phyloP scores from a whole-genome alignment of 2,797 vertebrate species.

The Allobates femoralis region DNA sequence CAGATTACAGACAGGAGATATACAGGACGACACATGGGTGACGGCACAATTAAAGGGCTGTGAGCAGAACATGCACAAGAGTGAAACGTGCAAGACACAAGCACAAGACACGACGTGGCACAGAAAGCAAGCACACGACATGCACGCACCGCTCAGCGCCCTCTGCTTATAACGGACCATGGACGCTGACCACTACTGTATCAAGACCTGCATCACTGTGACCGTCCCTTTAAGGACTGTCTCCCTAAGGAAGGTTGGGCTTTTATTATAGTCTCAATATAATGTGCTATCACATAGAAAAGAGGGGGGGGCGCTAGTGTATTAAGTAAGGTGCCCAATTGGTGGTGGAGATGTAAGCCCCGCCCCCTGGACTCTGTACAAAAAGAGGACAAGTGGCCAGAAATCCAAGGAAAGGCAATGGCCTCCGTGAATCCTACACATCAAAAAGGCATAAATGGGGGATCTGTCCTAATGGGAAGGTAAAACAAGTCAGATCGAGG shows the following conservation, averaged over 20 bases:
- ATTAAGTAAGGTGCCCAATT: not conserved
- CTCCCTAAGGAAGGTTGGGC: not conserved
- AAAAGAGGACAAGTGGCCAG: not conserved
- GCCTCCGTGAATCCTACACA: too few species aligned
- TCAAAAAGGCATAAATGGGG: too few species aligned
- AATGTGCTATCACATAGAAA: not conserved
- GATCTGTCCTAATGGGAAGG: too few species aligned
- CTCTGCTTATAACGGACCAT: conserved; percentile 58
- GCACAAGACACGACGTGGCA: not conserved
- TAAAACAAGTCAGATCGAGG: too few species aligned
- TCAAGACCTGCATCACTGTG: not conserved
- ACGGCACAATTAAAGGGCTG: not conserved
- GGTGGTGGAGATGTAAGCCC: too few species aligned
- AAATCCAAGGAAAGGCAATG: too few species aligned
- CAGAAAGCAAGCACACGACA: conserved; percentile 31
- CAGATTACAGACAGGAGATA: not conserved
- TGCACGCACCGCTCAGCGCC: conserved; percentile 39
- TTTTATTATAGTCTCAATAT: not conserved
- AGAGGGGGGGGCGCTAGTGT: not conserved
- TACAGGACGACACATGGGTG: not conserved
- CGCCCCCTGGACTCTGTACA: not conserved
- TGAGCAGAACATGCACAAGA: conserved; percentile 10
- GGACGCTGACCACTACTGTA: not conserved
- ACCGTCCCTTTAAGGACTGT: not conserved
- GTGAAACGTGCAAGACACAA: conserved; percentile 30